These are phyloP conservation scores for Poicephalus gulielmi DNA, from an alignment of 2,113 vertebrate genomes.

Conservation along the genomic window DNA sequence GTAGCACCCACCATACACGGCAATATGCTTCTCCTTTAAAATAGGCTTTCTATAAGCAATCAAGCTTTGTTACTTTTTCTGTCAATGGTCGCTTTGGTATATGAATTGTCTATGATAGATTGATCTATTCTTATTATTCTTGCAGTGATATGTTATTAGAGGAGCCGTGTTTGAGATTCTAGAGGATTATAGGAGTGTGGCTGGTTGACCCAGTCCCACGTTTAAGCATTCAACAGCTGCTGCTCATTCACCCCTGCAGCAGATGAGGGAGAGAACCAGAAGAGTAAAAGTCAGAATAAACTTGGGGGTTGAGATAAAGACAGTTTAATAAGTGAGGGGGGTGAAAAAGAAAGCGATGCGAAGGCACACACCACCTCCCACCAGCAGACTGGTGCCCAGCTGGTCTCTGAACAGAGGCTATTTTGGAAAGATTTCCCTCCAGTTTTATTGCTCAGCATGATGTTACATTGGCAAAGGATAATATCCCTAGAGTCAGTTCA, in stretches of 20 bases:
- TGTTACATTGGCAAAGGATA: background rate
- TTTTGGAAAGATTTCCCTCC: background rate
- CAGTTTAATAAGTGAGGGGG: background rate
- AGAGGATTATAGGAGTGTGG: background rate
- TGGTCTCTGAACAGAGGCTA: background rate
- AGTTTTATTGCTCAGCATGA: background rate
- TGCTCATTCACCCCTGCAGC: background rate
- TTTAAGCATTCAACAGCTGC: background rate
- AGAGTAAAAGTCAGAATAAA: background rate
- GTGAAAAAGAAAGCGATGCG: background rate
- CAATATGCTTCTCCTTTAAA: background rate
- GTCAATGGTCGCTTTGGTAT: background rate
- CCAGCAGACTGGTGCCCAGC: background rate
- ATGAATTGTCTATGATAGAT: background rate
- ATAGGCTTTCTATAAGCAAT: background rate
- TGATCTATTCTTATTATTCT: background rate
- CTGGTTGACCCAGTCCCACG: background rate
- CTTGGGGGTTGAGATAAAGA: background rate
- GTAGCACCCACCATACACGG: background rate
- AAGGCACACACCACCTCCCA: background rate
- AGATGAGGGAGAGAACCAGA: background rate
- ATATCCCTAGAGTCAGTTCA: fast-evolving
- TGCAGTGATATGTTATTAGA: background rate
- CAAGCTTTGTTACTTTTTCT: background rate
- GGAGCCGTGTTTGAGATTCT: background rate